Evolutionary conservation across 2,797 vertebrate species (phyloP), one percentile per base, ranked within the genome.

Genomic region (Darevskia nairensis): DNA sequence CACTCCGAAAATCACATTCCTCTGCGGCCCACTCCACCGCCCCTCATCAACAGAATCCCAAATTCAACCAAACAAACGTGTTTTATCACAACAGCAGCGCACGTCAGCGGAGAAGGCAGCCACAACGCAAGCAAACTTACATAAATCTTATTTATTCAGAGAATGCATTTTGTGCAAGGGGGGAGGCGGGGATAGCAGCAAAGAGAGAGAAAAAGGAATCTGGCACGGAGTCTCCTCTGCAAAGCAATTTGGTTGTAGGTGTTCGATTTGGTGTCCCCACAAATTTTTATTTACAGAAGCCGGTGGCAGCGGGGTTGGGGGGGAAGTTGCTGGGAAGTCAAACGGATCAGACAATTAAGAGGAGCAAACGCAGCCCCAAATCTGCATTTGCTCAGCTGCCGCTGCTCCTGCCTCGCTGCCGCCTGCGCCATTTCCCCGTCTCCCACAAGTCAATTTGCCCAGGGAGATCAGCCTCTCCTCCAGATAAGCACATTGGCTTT

Each of bases 391-490:
- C 95, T 95, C 94, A 92, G 95, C 94, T 91, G 94, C 95, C 94
- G 82, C 93, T 55, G 50, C 50, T 55, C 50, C 50, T 55, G 50
- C 50, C 50, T 55, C 50, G 84, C 35, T 17, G n/a, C 87, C 87
- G 66, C 83, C 88, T 78, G 88, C 71, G 80, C 94, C 94, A 77
- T 92, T 96, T 95, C 94, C 96, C 96, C 94, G 94, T 96, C 96
- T 97, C 96, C 97, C 96, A 96, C 97, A 95, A 94, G 97, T 97
- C 98, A 96, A 96, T 98, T 97, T 96, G 96, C 96, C 95, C 93
- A 88, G 94, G 96, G 92, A 89, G 93, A 94, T 91, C 91, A 91
- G 95, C 92, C 91, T 94, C 93, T 86, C 86, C 95, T 95, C 94
- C 92, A 94, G 94, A 96, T 95, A 95, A 97, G 95, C 96, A 90